Percentiles rank a stretch among this genome's conserved stretches.
Conservation (phyloP, 2,113 vertebrate genomes). For the Pogonocichla stellata region DNA sequence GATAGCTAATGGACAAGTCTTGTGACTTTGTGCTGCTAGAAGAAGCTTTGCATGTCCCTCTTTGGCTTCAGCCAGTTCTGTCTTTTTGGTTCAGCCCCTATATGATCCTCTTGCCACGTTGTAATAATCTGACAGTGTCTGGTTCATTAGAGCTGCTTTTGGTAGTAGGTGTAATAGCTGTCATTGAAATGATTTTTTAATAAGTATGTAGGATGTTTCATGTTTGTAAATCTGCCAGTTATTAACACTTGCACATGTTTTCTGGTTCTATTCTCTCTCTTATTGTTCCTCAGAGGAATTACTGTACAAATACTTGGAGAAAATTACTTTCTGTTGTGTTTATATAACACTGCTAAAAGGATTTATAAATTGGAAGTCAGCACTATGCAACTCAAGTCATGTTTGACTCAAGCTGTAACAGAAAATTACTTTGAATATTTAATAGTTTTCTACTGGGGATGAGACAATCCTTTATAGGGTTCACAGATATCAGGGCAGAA, state of each 20-base stretch:
- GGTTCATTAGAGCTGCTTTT: not conserved
- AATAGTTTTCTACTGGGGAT: not conserved
- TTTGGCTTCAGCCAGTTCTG: not conserved
- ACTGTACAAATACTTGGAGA: not conserved
- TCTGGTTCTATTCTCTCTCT: not conserved
- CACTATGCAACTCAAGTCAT: not conserved
- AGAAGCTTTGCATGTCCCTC: not conserved
- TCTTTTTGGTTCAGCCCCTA: not conserved
- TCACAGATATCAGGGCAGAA: too few species aligned
- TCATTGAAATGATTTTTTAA: slow-evolving; percentile 9
- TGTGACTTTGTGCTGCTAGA: not conserved
- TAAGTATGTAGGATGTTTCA: not conserved
- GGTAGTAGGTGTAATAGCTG: slow-evolving; percentile 2
- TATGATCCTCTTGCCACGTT: not conserved
- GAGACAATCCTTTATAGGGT: too few species aligned
- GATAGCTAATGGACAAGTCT: not conserved
- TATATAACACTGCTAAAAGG: not conserved
- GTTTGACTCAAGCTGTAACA: not conserved
- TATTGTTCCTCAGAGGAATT: not conserved
- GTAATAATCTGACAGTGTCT: not conserved
- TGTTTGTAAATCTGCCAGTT: slow-evolving; percentile 18
- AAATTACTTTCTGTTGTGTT: slow-evolving; percentile 14
- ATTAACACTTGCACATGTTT: slow-evolving; percentile 17
- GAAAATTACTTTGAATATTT: not conserved
- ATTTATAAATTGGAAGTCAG: slow-evolving; percentile 3